Base-by-base conservation (phyloP, 2,888 invertebrate species). In the Tinea pellionella region DNA sequence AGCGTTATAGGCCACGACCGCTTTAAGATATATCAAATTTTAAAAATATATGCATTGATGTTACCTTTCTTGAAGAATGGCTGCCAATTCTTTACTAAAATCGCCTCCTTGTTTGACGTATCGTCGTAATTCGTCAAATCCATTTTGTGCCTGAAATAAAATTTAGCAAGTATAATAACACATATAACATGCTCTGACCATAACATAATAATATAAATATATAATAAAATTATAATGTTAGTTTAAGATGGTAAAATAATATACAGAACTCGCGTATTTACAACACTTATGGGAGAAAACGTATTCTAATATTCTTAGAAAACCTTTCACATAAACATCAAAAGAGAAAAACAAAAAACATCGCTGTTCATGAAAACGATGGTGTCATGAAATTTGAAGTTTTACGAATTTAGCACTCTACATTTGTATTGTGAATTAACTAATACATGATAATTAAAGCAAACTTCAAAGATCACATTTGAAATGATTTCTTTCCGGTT, bases 81-180 rank as follows among this genome's bases (percentile, higher is more conserved):
- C 88, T 6, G 96, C 92, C 59, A 98, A 88, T 73, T 98, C 97
- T 74, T 97, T 97, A 84, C 96, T 96, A 77, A 97, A 96, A 76
- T 97, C 97, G 56, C 96, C 95, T 43, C 97, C 97, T 78, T 96
- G 96, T 77, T 97, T 97, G 67, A 98, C 94, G 76, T 96, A 96
- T 65, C 95, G 91, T 61, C 96, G 91, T 58, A 98, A 89, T 77
- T 97, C 97, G 71, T 97, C 97, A 78, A 97, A 98, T 24, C 97
- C 96, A 80, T 95, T 95, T 82, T 96, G 94, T 63, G 93, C 96
- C 97, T 97, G 89, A 51, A 91, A 90, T 65, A 67, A 71, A 72
- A 69, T 67, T 24, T 24, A 24, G 3, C 24, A 24, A 64, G 62
- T 63, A 59, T 11, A 57, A 60, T 24, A 24, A 24, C 24, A 24